Base-by-base conservation (phyloP, 2,888 invertebrate species). In the Tortrix viridana region DNA sequence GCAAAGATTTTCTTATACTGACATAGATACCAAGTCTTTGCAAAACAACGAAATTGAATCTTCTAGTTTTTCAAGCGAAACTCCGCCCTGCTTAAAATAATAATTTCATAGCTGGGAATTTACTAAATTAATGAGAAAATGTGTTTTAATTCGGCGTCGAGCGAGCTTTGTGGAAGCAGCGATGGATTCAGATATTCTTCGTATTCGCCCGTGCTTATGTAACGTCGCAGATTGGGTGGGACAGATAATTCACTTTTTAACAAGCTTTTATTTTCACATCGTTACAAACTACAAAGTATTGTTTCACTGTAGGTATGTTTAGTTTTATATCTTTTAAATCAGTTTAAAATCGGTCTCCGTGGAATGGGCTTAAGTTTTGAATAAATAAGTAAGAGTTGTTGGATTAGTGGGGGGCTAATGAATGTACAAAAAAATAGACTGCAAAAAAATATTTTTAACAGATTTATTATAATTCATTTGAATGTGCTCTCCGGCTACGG, bases 81-180 rank as follows among this genome's bases (percentile, higher is more conserved):
- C 22, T 0, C 5, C 14, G 38, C 6, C 4, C 6, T 5, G 16
- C 48, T 16, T 16, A n/a, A 26, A 32, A 32, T 49, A 49, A 49
- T 49, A 44, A 52, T 52, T 52, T 53, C 16, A 5, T 9, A 60
- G 41, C 41, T 9, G 7, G 5, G 9, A 43, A 20, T 23, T 55
- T 50, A 61, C 55, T 32, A 56, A 56, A 43, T 61, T 55, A 56
- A 37, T 61, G 49, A 61, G 55, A 50, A 56, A 61, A 61, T 61
- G 49, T 44, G 61, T 56, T 50, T 46, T 56, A 49, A 55, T 50
- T 56, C 37, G 23, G 44, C 49, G 18, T 18, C 49, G 55, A 18
- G 18, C 20, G 44, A 55, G 54, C 41, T 55, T 49, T 55, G 55
- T 37, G 48, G 49, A n/a, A 26, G 55, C 23, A 55, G 55, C 61